Base-by-base conservation (phyloP, 1,140 invertebrate genomes). In the Heliconius melpomene region DNA sequence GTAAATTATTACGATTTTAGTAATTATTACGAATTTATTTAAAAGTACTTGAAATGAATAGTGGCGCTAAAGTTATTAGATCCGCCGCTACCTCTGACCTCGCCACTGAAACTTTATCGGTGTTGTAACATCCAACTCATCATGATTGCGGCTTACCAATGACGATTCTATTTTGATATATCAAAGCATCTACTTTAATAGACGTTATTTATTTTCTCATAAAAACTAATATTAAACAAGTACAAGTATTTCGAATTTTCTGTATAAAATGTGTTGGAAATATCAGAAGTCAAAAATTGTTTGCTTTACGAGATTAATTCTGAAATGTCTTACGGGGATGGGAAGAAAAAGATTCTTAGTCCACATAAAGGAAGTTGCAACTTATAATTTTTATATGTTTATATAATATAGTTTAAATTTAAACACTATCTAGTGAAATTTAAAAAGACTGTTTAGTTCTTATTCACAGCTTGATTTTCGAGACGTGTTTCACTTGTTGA, bases 41-140 rank as follows among this genome's bases (percentile, higher is more conserved):
- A 66, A 46, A 66, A 66, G n/a, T 16, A 16, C 26, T 66, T 29
- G 60, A 13, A 29, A 16, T 66, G 3, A 66, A 66, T 13, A 66
- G 23, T 66, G 23, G 60, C 3, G 60, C 75, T 76, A 66, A 70
- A 70, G 23, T 46, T 26, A 70, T 77, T 70, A 50, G 75, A 77
- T 71, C n/a, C 57, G 54, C 74, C 7, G 20, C 75, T 23, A 77
- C 75, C 60, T 66, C 40, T 77, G 75, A 77, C 75, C 75, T 40
- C 60, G 60, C 57, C 60, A 70, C 60, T 71, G 75, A 77, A 77
- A 71, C 75, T 40, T 71, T 77, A 70, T 76, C 74, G 26, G 75
- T 77, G 26, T 70, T 57, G 38, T 77, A 77, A 70, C 9, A 70
- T 77, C 75, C 16, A 72, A 72, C 71, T 66, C 74, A 66, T 23